Evolutionary conservation across 2,113 vertebrate species (phyloP).

Genomic region (Amphiprion percula): DNA sequence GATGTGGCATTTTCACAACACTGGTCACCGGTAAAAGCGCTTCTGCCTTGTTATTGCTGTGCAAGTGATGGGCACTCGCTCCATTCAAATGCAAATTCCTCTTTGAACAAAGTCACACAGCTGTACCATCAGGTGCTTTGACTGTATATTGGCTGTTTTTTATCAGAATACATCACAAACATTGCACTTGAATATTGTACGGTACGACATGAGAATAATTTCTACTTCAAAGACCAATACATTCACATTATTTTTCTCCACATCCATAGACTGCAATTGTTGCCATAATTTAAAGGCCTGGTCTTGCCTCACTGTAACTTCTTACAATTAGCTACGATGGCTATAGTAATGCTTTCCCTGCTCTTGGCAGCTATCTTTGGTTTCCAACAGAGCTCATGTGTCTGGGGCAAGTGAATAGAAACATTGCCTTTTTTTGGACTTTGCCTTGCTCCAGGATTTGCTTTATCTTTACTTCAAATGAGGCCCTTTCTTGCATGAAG

Average conservation of each 20-base stretch:
- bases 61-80: constrained; percentile 35
- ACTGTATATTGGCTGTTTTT: constrained; percentile 33
- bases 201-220: constrained; percentile 7
- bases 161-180: constrained; percentile 52
- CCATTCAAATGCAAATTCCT: constrained; percentile 53
- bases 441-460: constrained; percentile 47
- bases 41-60: constrained; percentile 48
- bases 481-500: constrained; percentile 51
- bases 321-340: constrained; percentile 55
- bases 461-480: constrained; percentile 65
- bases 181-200: constrained; percentile 19
- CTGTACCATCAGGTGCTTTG: constrained; percentile 40
- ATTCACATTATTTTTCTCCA: constrained; percentile 9
- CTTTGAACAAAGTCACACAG: constrained; percentile 37
- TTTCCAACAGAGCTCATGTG: constrained; percentile 35
- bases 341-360: constrained; percentile 58
- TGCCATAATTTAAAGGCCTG: constrained; percentile 44
- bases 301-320: constrained; percentile 12
- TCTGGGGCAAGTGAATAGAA: constrained; percentile 49
- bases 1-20: constrained; percentile 46
- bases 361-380: constrained; percentile 45
- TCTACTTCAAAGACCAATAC: constrained; percentile 49
- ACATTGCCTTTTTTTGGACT: constrained; percentile 44
- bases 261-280: constrained; percentile 2
- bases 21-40: constrained; percentile 43